Evolutionary conservation across 1,140 invertebrate species (phyloP).

Genomic region (Trialeurodes vaporariorum): DNA sequence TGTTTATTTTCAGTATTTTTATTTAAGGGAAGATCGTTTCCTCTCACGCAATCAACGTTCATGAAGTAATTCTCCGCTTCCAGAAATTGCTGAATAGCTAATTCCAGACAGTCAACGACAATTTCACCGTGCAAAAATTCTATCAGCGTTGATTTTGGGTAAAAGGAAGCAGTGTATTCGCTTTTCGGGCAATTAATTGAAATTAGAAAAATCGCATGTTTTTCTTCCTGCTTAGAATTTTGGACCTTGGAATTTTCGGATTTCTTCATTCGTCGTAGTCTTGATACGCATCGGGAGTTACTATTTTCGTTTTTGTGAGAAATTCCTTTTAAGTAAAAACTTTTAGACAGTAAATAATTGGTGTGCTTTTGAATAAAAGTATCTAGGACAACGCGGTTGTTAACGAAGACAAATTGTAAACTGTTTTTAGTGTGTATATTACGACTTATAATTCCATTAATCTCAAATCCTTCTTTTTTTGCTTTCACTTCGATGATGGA

Average conservation of each 20-base stretch:
- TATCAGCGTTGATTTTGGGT: not conserved
- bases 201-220: not conserved
- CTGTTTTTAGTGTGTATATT: not conserved
- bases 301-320: not conserved
- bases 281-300: not conserved
- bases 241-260: not conserved
- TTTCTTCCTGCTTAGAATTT: not conserved
- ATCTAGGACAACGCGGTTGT: not conserved
- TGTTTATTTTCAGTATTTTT: too few species aligned
- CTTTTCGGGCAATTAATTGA: not conserved
- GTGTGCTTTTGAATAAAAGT: not conserved
- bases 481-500: not conserved
- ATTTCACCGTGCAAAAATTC: not conserved
- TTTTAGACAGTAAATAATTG: not conserved
- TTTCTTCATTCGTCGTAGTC: not conserved
- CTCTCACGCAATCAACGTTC: too few species aligned
- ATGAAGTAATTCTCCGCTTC: not conserved
- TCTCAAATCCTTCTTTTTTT: not conserved
- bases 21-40: too few species aligned
- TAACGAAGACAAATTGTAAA: not conserved
- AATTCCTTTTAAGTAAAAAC: not conserved
- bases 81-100: not conserved
- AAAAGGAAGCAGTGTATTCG: not conserved
- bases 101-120: not conserved
- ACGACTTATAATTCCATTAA: not conserved